Percentiles rank a stretch among this genome's conserved stretches.
Evolutionary conservation across 1,140 invertebrate species (phyloP).

Genomic region (Caenorhabditis latens): DNA sequence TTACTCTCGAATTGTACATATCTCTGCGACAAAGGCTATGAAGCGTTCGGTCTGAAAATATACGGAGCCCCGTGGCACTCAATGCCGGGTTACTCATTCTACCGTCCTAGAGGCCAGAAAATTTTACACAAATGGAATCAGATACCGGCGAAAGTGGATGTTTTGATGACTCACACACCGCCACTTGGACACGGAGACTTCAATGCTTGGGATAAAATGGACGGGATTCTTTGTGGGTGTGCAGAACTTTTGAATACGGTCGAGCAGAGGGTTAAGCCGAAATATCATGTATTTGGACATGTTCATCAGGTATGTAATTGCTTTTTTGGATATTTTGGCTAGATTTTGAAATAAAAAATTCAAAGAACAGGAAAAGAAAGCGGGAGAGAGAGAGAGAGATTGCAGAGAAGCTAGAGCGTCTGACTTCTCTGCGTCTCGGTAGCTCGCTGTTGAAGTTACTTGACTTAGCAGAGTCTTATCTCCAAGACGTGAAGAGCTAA

Average conservation of each 20-base stretch:
- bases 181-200: constrained; percentile 81
- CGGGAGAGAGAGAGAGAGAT: no score
- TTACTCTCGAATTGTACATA: constrained; percentile 76
- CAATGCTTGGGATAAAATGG: constrained; percentile 72
- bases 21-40: constrained; percentile 70
- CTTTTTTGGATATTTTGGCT: background rate
- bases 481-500: no score
- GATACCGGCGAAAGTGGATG: constrained; percentile 85
- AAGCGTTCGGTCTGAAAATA: constrained; percentile 75
- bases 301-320: constrained; percentile 60
- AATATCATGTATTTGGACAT: constrained; percentile 63
- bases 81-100: constrained; percentile 72
- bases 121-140: constrained; percentile 86
- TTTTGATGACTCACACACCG: constrained; percentile 84
- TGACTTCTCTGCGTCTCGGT: no score
- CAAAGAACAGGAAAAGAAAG: no score
- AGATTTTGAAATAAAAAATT: background rate
- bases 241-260: constrained; percentile 86
- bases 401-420: no score
- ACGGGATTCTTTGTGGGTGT: constrained; percentile 86
- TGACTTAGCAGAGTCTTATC: no score
- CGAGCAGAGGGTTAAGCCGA: constrained; percentile 83
- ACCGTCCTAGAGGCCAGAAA: constrained; percentile 80
- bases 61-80: constrained; percentile 82
- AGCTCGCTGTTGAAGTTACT: no score